Evolutionary conservation across 2,797 vertebrate species (phyloP), one percentile per base, ranked within the genome.

Genomic region (Crypturellus tataupa): DNA sequence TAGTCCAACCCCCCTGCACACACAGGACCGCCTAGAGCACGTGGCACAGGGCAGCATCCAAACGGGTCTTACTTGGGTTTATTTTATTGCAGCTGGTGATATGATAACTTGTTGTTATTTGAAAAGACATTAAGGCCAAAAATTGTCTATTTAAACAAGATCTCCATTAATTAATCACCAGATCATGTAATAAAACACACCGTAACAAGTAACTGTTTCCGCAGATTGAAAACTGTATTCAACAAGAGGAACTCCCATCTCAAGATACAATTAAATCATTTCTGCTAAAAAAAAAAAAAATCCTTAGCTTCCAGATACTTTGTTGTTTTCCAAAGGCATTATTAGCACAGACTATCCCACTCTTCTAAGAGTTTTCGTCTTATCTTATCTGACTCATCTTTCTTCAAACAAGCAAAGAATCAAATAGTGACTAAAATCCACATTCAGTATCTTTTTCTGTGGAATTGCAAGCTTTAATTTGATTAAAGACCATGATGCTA

Each of bases 381-480:
- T 75, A n/a, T n/a, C n/a, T n/a, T n/a, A n/a, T 37, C 49, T 71
- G 2, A 37, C 24, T 80, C 1, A 1, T 77, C 5, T 73, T 88
- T 51, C 67, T 65, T 40, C 0, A 27, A 93, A 59, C 12, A 78
- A 5, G 13, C 3, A 78, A 5, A 15, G 2, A 15, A 75, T 94
- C 39, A 75, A 70, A 85, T 80, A 10, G 3, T 5, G 44, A 85
- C 49, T 49, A 79, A 72, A 84, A 88, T 53, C 42, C 27, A 25
- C 12, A 39, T 73, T 87, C 46, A 4, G 1, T 9, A 35, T 79
- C 84, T 78, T 82, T 2, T 0, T 70, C 59, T 72, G 27, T 70
- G 60, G 24, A 79, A 89, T 89, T 93, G 70, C 31, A 67, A 29
- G n/a, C 64, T 93, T 81, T 60, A 70, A 63, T 95, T 60, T 64